Evolutionary conservation across 2,797 vertebrate species (phyloP), one percentile per base, ranked within the genome.

Genomic region (Pristis pectinata): DNA sequence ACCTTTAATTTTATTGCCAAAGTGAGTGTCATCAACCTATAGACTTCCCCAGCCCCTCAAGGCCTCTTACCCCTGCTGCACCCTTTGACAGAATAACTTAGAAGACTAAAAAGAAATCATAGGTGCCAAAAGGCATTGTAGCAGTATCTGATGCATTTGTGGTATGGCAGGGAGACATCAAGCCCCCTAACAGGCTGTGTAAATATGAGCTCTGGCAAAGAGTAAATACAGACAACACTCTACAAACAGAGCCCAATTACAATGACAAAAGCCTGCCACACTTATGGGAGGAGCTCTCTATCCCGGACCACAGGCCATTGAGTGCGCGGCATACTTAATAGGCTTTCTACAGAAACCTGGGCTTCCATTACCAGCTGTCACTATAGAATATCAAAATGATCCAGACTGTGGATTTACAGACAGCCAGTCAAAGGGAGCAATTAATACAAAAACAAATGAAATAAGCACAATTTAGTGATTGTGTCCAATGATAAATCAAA

Each of bases 261-360:
- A 98, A 98, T 98, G 97, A 99, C 98, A 98, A 98, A 98, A 97
- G 96, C 97, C 95, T 96, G 98, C 98, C 98, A 98, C 98, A 98
- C 98, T 98, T 98, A 97, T 97, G 98, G 98, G 98, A 97, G 98
- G 98, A 98, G 98, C 97, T 97, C 97, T 96, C 96, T 97, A 97
- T 97, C 97, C 96, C 97, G 97, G 97, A 97, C 97, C 97, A 97
- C 96, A 96, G 97, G 97, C 96, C 98, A 98, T 97, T 97, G 98
- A 98, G 97, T 97, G 97, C 97, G 98, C 96, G 97, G 97, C 97
- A 97, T 97, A 97, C 97, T 98, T 98, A 98, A 98, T 98, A 98
- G 98, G 97, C 98, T 98, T 99, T 98, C 97, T 98, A 97, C 95
- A 97, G 93, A 96, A 96, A 96, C 97, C 97, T 96, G 96, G 97